phyloP scores from a whole-genome alignment of 2,797 vertebrate species.

The Rhodeus uyekii region DNA sequence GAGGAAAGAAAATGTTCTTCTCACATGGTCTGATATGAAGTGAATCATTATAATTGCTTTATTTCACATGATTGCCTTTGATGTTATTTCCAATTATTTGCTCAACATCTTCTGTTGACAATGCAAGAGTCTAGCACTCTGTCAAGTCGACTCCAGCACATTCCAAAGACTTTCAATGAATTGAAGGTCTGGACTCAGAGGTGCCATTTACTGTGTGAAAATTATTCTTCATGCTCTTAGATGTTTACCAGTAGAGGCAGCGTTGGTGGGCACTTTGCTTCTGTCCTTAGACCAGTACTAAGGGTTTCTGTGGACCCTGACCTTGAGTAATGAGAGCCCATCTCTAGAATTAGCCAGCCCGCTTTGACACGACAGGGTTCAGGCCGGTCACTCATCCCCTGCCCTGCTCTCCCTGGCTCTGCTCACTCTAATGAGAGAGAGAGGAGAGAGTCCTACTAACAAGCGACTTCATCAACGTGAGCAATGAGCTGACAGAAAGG shows the following conservation, averaged over 20 bases:
- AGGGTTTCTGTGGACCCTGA: slow-evolving; percentile 52
- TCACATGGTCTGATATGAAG: slow-evolving; percentile 19
- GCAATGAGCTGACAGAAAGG: slow-evolving; percentile 70
- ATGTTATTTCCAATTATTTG: no score
- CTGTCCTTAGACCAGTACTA: slow-evolving; percentile 30
- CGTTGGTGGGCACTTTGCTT: background rate
- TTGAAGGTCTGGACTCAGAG: no score
- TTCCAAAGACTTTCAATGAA: no score
- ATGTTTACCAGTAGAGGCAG: slow-evolving; percentile 9
- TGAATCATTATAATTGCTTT: slow-evolving; percentile 27
- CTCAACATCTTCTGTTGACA: no score
- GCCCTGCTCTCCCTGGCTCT: slow-evolving; percentile 39
- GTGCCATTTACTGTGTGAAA: no score
- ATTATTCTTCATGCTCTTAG: no score
- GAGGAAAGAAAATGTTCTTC: slow-evolving; percentile 12
- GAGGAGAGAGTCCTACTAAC: slow-evolving; percentile 67
- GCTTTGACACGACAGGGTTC: slow-evolving; percentile 58
- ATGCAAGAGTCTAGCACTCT: no score
- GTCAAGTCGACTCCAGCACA: no score
- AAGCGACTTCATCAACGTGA: slow-evolving; percentile 77
- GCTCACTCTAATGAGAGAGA: slow-evolving; percentile 63
- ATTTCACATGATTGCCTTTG: slow-evolving; percentile 16
- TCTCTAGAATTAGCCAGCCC: slow-evolving; percentile 49
- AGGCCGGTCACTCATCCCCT: slow-evolving; percentile 47
- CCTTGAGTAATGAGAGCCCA: slow-evolving; percentile 58